Evolutionary conservation across 2,888 invertebrate species (phyloP).

Genomic region (Polia nebulosa): DNA sequence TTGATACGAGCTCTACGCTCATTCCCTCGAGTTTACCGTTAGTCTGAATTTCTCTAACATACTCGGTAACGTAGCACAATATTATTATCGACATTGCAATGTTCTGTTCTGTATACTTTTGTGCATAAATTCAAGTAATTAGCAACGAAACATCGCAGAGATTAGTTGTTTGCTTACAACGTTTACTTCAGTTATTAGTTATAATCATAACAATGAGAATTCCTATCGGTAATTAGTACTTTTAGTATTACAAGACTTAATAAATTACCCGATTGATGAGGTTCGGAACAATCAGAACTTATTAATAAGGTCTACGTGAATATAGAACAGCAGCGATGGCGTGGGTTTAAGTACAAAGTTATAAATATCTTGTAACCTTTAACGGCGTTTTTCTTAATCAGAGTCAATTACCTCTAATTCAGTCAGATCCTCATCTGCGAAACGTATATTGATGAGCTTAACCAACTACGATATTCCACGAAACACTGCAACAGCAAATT

Average conservation of each 20-base stretch:
- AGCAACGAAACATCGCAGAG: slow-evolving; percentile 35
- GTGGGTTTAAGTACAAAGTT: not conserved
- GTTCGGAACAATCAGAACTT: slow-evolving; percentile 2
- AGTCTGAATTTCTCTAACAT: slow-evolving; percentile 58
- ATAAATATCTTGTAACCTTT: slow-evolving; percentile 3
- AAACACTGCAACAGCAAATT: not conserved
- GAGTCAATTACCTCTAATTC: too few species aligned
- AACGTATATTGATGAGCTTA: not conserved
- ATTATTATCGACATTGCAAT: slow-evolving; percentile 57
- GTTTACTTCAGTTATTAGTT: slow-evolving; percentile 33
- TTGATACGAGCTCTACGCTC: slow-evolving; percentile 67
- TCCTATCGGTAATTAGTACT: slow-evolving; percentile 13
- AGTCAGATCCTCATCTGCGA: too few species aligned
- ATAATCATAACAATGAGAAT: slow-evolving; percentile 24
- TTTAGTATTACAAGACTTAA: slow-evolving; percentile 12
- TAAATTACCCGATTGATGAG: not conserved
- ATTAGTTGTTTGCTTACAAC: slow-evolving; percentile 37
- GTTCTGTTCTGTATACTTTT: slow-evolving; percentile 50
- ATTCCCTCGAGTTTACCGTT: slow-evolving; percentile 62
- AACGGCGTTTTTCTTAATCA: not conserved
- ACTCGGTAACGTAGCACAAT: slow-evolving; percentile 46
- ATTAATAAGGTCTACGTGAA: not conserved
- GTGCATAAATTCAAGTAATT: slow-evolving; percentile 46
- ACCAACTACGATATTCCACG: not conserved
- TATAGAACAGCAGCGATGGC: not conserved